Percentiles rank a stretch among this genome's conserved stretches.
Conservation (phyloP, 2,113 vertebrate genomes). For the Microcebus ravelobensis region DNA sequence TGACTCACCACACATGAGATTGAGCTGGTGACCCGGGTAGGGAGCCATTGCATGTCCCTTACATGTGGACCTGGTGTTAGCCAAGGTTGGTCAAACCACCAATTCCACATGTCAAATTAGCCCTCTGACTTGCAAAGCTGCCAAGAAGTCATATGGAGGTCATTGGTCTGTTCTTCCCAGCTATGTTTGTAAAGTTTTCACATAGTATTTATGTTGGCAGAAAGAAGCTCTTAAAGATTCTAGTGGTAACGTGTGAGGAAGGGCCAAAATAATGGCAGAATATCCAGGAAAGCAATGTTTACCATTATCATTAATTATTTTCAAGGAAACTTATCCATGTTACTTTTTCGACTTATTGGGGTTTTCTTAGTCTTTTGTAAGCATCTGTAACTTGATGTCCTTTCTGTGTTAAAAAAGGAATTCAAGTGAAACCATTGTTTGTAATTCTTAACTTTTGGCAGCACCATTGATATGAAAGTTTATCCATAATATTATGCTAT, state of each 20-base stretch:
- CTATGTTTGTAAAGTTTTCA: constrained; percentile 70
- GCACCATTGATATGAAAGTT: not conserved
- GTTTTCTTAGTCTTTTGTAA: constrained; percentile 25
- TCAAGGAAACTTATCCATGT: constrained; percentile 50
- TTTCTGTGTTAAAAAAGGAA: constrained; percentile 22
- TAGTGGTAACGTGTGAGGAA: constrained; percentile 51
- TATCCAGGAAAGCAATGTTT: constrained; percentile 72
- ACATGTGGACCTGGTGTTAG: constrained; percentile 59
- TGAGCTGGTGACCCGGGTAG: constrained; percentile 23
- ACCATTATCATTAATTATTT: constrained; percentile 55
- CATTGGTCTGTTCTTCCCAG: constrained; percentile 73
- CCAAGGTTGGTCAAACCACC: constrained; percentile 68
- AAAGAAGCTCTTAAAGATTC: constrained; percentile 32
- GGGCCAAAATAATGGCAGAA: constrained; percentile 52
- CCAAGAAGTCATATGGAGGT: constrained; percentile 70
- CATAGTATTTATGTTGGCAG: constrained; percentile 73
- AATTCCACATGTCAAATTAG: constrained; percentile 75
- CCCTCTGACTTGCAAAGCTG: constrained; percentile 64
- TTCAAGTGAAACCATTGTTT: not conserved
- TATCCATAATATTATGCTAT: constrained; percentile 35
- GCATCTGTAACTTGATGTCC: not conserved
- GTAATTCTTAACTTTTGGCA: constrained; percentile 33
- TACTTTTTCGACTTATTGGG: not conserved
- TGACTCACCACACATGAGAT: constrained; percentile 75
- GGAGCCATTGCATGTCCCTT: constrained; percentile 17